Evolutionary conservation across 2,888 invertebrate genomes (phyloP).

Genomic region (Alloscopus bannaensis): DNA sequence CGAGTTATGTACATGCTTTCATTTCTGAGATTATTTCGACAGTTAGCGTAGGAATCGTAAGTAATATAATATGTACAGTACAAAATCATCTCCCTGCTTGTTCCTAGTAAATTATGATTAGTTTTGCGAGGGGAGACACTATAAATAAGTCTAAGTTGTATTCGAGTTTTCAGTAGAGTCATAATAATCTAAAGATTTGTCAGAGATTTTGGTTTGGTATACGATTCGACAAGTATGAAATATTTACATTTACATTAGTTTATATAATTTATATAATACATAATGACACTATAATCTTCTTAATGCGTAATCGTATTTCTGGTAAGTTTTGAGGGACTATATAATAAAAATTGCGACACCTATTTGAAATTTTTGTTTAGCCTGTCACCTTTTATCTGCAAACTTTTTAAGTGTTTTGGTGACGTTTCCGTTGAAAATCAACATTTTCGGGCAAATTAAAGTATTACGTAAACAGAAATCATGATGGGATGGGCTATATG

Average conservation of each 20-base stretch:
- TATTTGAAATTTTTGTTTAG: too few species aligned
- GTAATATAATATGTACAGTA: slow-evolving; percentile 18
- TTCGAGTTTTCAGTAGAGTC: too few species aligned
- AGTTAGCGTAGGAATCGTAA: not conserved
- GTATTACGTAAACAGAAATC: too few species aligned
- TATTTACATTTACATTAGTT: not conserved
- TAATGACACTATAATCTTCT: not conserved
- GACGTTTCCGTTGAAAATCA: not conserved
- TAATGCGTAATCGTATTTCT: too few species aligned
- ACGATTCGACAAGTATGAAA: slow-evolving; percentile 31
- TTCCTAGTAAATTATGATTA: too few species aligned
- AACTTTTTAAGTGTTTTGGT: not conserved
- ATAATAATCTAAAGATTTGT: slow-evolving; percentile 51
- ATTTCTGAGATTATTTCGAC: not conserved
- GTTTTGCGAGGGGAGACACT: too few species aligned
- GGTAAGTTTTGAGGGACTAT: too few species aligned
- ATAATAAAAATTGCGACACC: too few species aligned
- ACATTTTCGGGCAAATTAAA: not conserved
- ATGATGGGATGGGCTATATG: too few species aligned
- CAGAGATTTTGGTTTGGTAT: slow-evolving; percentile 63
- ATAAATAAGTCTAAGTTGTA: too few species aligned
- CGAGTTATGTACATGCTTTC: not conserved
- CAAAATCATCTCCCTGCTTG: slow-evolving; percentile 14
- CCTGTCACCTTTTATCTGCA: not conserved
- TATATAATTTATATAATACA: not conserved